A percentile compares a stretch with the other conserved stretches of the same genome.
Conservation (phyloP, 2,113 vertebrate genomes). For the Mungos mungo region DNA sequence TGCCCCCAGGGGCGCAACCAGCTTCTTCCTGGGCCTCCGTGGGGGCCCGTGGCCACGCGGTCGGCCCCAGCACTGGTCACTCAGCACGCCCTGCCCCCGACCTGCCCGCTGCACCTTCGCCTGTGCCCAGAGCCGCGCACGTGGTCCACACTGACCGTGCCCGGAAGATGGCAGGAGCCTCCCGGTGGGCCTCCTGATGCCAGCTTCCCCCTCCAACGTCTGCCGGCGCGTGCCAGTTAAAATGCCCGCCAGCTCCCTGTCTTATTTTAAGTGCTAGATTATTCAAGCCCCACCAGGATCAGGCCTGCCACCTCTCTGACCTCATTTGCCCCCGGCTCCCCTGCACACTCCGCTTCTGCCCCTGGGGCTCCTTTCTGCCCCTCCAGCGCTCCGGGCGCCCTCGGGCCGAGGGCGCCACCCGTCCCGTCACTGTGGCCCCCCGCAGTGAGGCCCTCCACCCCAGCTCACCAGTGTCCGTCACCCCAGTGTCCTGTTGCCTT, state of each 20-base stretch:
- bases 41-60: background rate
- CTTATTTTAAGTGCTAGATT: background rate
- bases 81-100: background rate
- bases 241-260: background rate
- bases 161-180: background rate
- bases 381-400: background rate
- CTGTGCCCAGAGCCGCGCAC: background rate
- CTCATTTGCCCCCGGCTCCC: background rate
- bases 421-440: background rate
- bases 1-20: no score
- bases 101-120: background rate
- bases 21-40: no score
- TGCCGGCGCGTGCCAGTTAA: background rate
- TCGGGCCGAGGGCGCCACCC: no score
- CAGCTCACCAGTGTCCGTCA: background rate
- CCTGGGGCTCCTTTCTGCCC: background rate
- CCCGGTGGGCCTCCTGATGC: background rate
- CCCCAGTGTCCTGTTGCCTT: background rate
- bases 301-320: background rate
- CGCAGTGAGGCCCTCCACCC: background rate
- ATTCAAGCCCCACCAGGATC: no score
- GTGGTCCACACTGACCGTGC: no score
- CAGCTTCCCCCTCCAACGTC: background rate
- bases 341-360: background rate
- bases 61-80: background rate